Evolutionary conservation across 2,797 vertebrate species (phyloP).

Genomic region (Anguilla obscura): DNA sequence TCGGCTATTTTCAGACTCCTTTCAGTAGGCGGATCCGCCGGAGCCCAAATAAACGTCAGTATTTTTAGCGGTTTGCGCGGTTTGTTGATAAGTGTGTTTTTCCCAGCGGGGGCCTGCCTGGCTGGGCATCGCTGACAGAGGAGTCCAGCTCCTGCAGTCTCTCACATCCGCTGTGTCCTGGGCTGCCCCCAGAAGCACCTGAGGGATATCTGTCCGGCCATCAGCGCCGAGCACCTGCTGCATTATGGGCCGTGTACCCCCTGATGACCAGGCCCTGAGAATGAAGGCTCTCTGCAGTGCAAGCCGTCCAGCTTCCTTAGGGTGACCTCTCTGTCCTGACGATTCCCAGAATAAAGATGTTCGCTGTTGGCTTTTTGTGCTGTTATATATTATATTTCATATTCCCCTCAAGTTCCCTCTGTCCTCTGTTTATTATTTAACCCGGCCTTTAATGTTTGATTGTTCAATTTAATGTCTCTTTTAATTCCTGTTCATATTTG

Average conservation of each 20-base stretch:
- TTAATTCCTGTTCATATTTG: not conserved
- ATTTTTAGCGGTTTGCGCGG: slow-evolving; percentile 9
- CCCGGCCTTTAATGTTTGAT: not conserved
- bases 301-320: not conserved
- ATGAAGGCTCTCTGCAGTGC: not conserved
- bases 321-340: not conserved
- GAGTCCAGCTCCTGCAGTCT: slow-evolving; percentile 1
- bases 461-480: not conserved
- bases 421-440: not conserved
- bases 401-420: not conserved
- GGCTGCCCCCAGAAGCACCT: not conserved
- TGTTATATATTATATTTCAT: not conserved
- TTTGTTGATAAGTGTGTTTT: slow-evolving; percentile 11
- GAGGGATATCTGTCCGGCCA: not conserved
- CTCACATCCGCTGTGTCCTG: slow-evolving; percentile 4
- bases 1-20: not conserved
- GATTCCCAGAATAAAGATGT: not conserved
- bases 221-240: too few relatives aligned
- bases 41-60: not conserved
- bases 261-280: not conserved
- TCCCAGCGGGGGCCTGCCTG: not conserved
- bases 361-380: not conserved
- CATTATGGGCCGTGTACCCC: not conserved
- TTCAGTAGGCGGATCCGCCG: not conserved
- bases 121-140: not conserved